Base-by-base conservation (phyloP, 2,888 invertebrate genomes). In the Apeira syringaria region DNA sequence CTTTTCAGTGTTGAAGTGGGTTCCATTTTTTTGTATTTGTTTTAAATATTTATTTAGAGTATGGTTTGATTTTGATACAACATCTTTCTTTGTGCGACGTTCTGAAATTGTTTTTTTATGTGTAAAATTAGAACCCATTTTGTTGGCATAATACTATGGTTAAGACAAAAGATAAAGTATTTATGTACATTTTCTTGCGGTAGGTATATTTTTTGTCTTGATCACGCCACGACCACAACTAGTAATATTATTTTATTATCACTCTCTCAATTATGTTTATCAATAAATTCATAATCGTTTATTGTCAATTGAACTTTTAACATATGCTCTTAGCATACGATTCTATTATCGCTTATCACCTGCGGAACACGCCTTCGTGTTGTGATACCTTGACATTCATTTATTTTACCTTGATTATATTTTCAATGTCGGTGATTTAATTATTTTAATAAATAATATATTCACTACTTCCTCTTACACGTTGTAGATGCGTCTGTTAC, bases 371-470 rank as follows among this genome's bases (percentile, higher is more conserved):
- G 39, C 34, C 38, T 2, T 34, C 22, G 25, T 26, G 8, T 41
- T 31, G 20, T 50, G 25, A 37, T 9, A 47, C 41, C 29, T 39
- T 43, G 44, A 47, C 45, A 39, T 47, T 64, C 52, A 46, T 26
- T 17, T 42, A 49, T 48, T 39, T 35, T 12, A 20, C 29, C 24
- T 29, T 15, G 24, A 27, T 29, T 10, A 13, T 29, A 24, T 17
- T 7, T 25, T 22, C 22, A 30, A 31, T 13, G 9, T 31, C 20
- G 11, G 6, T 7, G 10, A 27, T 12, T 5, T 20, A 10, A 2
- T 10, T 20, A n/a, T 40, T 22, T n/a, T n/a, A n/a, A n/a, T n/a
- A n/a, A n/a, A n/a, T n/a, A n/a, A n/a, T n/a, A 10, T 18, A 18
- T 41, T 41, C 17, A 33, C 12, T 28, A 3, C 11, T 34, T 34